Conservation (phyloP, 2,113 vertebrate genomes). For the Hirundichthys speculiger region DNA sequence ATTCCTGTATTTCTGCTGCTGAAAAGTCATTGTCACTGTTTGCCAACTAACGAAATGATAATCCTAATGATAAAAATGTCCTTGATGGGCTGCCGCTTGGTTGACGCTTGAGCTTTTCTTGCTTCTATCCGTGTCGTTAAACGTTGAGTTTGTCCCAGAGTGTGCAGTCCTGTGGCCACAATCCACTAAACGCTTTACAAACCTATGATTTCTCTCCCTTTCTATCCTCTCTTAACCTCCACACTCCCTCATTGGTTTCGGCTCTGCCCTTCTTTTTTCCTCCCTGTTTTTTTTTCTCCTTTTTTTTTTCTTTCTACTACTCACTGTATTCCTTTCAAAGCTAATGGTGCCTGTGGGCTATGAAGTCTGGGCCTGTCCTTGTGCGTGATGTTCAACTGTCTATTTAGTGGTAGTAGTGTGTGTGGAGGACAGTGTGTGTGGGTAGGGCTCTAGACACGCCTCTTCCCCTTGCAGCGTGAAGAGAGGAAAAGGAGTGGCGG, state of each 20-base stretch:
- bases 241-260: constrained; percentile 45
- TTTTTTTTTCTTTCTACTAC: constrained; percentile 30
- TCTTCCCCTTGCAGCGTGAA: constrained; percentile 56
- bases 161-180: constrained; percentile 44
- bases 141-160: constrained; percentile 25
- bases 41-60: constrained; percentile 28
- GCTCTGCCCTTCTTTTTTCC: constrained; percentile 49
- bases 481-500: constrained; percentile 30
- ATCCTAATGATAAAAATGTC: constrained; percentile 36
- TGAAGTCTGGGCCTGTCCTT: constrained; percentile 70
- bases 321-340: constrained; percentile 58
- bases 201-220: constrained; percentile 54
- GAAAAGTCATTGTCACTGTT: constrained; percentile 67
- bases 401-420: constrained; percentile 52
- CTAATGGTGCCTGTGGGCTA: constrained; percentile 75
- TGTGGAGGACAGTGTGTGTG: constrained; percentile 53
- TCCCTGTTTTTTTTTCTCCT: constrained; percentile 25
- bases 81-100: no score
- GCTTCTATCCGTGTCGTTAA: constrained; percentile 38
- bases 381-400: constrained; percentile 64
- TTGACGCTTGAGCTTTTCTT: constrained; percentile 16
- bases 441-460: constrained; percentile 63
- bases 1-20: constrained; percentile 74
- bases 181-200: constrained; percentile 45
- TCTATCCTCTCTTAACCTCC: constrained; percentile 47